Conservation (phyloP, 2,888 invertebrate species). For the Gasteruption jaculator region DNA sequence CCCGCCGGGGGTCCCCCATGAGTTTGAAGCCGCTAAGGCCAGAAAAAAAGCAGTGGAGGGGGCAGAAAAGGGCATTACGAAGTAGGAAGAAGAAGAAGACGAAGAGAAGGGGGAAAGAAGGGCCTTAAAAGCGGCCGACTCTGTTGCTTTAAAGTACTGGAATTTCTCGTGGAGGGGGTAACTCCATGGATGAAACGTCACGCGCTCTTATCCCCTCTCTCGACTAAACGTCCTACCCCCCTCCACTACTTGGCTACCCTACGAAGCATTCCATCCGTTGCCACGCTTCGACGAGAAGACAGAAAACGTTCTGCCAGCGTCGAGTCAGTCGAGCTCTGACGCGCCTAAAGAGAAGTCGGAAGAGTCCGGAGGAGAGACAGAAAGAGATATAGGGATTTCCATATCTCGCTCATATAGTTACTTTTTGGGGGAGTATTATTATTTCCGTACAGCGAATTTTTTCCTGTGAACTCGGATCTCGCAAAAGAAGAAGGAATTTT, state of each 20-base stretch:
- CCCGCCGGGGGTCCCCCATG: conserved; percentile 29
- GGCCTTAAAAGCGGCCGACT: conserved; percentile 35
- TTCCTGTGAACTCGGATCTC: too few relatives aligned
- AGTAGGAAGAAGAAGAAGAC: conserved; percentile 9
- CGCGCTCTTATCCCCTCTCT: conserved; percentile 43
- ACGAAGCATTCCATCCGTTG: conserved; percentile 42
- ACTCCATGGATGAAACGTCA: conserved; percentile 45
- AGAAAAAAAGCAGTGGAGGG: conserved; percentile 18
- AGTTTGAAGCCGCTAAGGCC: conserved; percentile 20
- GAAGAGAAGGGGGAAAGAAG: conserved; percentile 23
- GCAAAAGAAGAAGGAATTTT: too few relatives aligned
- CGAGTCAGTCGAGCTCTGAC: conserved; percentile 47
- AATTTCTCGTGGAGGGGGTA: conserved; percentile 44
- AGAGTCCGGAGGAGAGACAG: too few relatives aligned
- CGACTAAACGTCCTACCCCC: conserved; percentile 21
- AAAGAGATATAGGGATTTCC: too few relatives aligned
- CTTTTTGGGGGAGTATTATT: too few relatives aligned
- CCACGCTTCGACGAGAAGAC: conserved; percentile 39
- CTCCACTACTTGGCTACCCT: conserved; percentile 16
- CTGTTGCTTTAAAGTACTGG: too few relatives aligned
- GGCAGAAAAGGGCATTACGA: conserved; percentile 8
- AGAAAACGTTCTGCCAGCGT: conserved; percentile 39
- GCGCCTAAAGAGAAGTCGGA: conserved; percentile 41
- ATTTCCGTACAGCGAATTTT: too few relatives aligned
- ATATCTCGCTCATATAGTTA: too few relatives aligned